Evolutionary conservation across 35 echinoderm and acorn worm species (phyloP).

Genomic region (Chiridota heheva): DNA sequence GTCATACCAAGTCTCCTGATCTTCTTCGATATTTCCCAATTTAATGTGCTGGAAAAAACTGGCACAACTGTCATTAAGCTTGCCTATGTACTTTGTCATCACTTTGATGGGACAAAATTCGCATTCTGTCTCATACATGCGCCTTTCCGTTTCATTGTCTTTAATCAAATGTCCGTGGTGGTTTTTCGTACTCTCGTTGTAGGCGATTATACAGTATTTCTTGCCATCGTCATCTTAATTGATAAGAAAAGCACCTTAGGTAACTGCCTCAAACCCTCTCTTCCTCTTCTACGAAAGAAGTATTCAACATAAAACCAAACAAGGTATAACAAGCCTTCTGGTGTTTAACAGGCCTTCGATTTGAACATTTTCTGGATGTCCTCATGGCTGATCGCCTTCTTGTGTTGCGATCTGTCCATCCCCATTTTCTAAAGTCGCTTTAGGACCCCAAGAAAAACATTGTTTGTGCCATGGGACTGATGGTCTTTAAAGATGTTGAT

Average conservation of each 20-base stretch:
- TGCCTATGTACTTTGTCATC: background rate
- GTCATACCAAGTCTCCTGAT: background rate
- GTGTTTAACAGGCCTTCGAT: conserved; percentile 16
- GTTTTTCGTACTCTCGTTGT: conserved; percentile 42
- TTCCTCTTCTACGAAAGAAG: conserved; percentile 15
- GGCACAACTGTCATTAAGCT: background rate
- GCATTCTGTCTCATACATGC: background rate
- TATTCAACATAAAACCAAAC: conserved; percentile 24
- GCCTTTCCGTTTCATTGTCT: background rate
- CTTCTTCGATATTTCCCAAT: background rate
- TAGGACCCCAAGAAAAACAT: conserved; percentile 28
- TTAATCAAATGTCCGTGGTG: background rate
- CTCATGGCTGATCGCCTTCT: conserved; percentile 17
- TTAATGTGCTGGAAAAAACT: conserved; percentile 12
- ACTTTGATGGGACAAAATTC: background rate
- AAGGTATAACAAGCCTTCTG: background rate
- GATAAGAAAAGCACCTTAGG: conserved; percentile 7
- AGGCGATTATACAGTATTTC: background rate
- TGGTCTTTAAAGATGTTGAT: conserved; percentile 18
- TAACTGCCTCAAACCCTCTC: conserved; percentile 5
- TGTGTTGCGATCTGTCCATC: background rate
- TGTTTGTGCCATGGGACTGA: conserved; percentile 28
- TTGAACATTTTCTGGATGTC: conserved; percentile 1
- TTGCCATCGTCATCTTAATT: conserved; percentile 14
- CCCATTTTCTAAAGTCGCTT: conserved; percentile 18